Base-by-base conservation (phyloP, 2,797 vertebrate genomes). In the Rhinella marina region DNA sequence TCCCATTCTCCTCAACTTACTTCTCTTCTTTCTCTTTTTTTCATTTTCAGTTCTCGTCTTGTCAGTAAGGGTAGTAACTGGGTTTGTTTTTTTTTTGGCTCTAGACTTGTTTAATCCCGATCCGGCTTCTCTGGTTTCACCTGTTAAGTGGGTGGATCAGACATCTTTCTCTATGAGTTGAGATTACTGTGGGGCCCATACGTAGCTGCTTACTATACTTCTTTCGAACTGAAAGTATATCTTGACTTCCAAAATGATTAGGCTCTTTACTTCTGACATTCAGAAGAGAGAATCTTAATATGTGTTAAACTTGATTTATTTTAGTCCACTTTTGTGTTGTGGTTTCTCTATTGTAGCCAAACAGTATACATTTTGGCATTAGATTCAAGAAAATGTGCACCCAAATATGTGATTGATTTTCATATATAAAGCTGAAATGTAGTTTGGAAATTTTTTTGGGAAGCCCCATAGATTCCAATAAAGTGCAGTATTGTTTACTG, bases 71-170 rank as follows among this genome's bases (percentile, higher is more conserved):
- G 68, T 59, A 82, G 89, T 90, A 48, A 50, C 81, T 86, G 72
- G 88, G 85, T 83, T 89, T 86, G 80, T 41, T 77, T 86, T 75
- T 86, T 75, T 41, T 86, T 83, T 79, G 88, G 88, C 81, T 86
- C 80, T 70, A 14, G 32, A 78, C 50, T n/a, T 79, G 50, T 76
- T 68, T 78, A 82, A 82, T 41, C 61, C 50, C 82, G 48, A 89
- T 86, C 84, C 73, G 14, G 88, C 52, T 89, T 82, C 73, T 78
- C 88, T 80, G 85, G 81, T 89, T 89, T 82, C 84, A 86, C 81
- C 50, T 86, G 88, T 54, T 83, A 68, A 83, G 50, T 82, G 56
- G 73, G 64, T 59, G 59, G 56, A 59, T 84, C 54, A n/a, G 68
- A 59, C 16, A 23, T 13, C 32, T 19, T 84, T 54, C n/a, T 66